Conservation (phyloP, 2,113 vertebrate species). For the Heterotis niloticus region DNA sequence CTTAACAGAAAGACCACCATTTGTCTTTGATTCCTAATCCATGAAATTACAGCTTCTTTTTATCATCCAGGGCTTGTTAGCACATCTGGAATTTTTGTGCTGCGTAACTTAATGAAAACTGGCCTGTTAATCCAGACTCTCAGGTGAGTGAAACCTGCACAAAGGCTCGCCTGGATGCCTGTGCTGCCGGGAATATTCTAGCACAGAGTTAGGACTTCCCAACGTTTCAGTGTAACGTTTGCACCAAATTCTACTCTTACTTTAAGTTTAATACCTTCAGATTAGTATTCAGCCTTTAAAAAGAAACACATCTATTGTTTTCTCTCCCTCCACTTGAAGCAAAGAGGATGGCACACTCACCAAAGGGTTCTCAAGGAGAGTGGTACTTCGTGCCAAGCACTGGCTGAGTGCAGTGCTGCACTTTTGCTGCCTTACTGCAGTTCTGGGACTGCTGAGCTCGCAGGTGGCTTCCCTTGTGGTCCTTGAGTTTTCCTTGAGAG, state of each 20-base stretch:
- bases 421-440: slow-evolving; percentile 55
- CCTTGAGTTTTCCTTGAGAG: slow-evolving; percentile 82
- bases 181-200: neutral
- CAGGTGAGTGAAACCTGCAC: slow-evolving; percentile 71
- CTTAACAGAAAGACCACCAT: too few relatives aligned
- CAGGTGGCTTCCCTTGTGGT: slow-evolving; percentile 75
- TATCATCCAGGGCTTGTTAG: slow-evolving; percentile 67
- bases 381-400: slow-evolving; percentile 26
- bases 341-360: slow-evolving; percentile 38
- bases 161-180: too few relatives aligned
- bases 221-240: too few relatives aligned
- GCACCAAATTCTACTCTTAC: too few relatives aligned
- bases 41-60: too few relatives aligned
- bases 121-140: slow-evolving; percentile 67
- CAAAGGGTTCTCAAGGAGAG: slow-evolving; percentile 21
- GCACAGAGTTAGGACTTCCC: too few relatives aligned
- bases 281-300: neutral
- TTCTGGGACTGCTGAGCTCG: slow-evolving; percentile 66
- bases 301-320: neutral
- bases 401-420: slow-evolving; percentile 60
- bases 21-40: too few relatives aligned
- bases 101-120: slow-evolving; percentile 73
- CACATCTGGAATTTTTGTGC: slow-evolving; percentile 72
- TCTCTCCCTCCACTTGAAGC: neutral
- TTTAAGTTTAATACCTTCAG: neutral